phyloP scores from a whole-genome alignment of 2,888 invertebrate genomes.

The Polymixis lichenea region DNA sequence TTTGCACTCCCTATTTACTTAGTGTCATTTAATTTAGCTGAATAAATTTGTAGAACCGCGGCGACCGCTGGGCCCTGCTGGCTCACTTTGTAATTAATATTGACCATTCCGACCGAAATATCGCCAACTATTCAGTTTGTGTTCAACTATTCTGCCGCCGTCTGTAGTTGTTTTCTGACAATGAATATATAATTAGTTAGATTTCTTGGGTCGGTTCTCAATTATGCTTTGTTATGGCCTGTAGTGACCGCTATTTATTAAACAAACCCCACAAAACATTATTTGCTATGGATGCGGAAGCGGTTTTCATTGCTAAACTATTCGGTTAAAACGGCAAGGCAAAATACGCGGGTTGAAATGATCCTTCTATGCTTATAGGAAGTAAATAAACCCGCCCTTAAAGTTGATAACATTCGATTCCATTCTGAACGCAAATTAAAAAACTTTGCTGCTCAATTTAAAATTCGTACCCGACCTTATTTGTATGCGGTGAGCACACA shows the following conservation, averaged over 20 bases:
- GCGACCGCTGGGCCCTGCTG: slow-evolving; percentile 63
- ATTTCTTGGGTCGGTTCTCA: slow-evolving; percentile 55
- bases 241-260: slow-evolving; percentile 43
- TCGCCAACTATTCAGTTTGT: slow-evolving; percentile 62
- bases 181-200: slow-evolving; percentile 64
- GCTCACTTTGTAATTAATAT: slow-evolving; percentile 81
- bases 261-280: slow-evolving; percentile 35
- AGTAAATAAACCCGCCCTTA: slow-evolving; percentile 32
- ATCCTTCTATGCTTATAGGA: slow-evolving; percentile 20
- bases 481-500: slow-evolving; percentile 42
- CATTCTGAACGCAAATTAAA: slow-evolving; percentile 44
- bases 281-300: slow-evolving; percentile 18
- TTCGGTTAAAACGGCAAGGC: slow-evolving; percentile 16
- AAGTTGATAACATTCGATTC: slow-evolving; percentile 54
- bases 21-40: slow-evolving; percentile 86
- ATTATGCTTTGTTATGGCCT: slow-evolving; percentile 51
- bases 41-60: slow-evolving; percentile 75
- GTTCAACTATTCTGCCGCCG: slow-evolving; percentile 57
- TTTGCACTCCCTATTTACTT: slow-evolving; percentile 82
- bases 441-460: slow-evolving; percentile 50
- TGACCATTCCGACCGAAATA: slow-evolving; percentile 76
- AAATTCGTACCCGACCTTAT: slow-evolving; percentile 41
- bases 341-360: slow-evolving; percentile 13
- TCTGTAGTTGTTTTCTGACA: slow-evolving; percentile 58
- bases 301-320: slow-evolving; percentile 26